These are phyloP conservation scores for Patiria pectinifera DNA, from an alignment of 53 echinoderm and acorn worm genomes.

Conservation along the genomic window DNA sequence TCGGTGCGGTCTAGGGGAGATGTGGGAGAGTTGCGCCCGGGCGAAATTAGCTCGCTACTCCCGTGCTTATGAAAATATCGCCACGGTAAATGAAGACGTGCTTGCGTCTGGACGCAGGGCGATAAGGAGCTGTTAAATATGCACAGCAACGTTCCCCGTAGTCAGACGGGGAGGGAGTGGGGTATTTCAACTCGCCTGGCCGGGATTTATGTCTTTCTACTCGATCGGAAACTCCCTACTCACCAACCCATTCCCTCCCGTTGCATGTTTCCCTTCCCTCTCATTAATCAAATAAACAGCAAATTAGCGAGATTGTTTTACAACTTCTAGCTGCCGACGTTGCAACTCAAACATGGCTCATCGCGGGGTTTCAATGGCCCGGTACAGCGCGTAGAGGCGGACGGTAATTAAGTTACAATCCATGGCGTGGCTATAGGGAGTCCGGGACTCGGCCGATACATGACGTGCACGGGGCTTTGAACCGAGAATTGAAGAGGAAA, in stretches of 20 bases:
- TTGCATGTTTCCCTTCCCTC: constrained; percentile 29
- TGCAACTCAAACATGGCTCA: constrained; percentile 64
- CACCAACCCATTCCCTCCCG: constrained; percentile 24
- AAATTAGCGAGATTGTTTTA: constrained; percentile 84
- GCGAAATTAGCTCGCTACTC: constrained; percentile 37
- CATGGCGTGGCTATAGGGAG: neutral
- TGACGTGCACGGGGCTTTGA: neutral
- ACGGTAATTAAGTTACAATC: constrained; percentile 43
- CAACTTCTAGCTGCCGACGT: constrained; percentile 67
- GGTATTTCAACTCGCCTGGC: neutral
- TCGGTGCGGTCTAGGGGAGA: neutral
- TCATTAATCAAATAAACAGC: constrained; percentile 75
- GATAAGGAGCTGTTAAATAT: constrained; percentile 44
- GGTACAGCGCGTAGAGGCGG: constrained; percentile 41
- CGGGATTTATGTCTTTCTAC: neutral
- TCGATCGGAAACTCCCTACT: constrained; percentile 14
- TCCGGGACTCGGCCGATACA: neutral
- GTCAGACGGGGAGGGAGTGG: constrained; percentile 8
- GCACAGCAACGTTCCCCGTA: constrained; percentile 51
- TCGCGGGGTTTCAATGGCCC: constrained; percentile 50
- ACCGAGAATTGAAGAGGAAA: neutral
- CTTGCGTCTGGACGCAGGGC: neutral
- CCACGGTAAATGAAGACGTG: constrained; percentile 23
- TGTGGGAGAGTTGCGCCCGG: neutral
- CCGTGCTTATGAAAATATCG: constrained; percentile 55